Evolutionary conservation across 2,113 vertebrate species (phyloP).

Genomic region (Polyodon spathula): DNA sequence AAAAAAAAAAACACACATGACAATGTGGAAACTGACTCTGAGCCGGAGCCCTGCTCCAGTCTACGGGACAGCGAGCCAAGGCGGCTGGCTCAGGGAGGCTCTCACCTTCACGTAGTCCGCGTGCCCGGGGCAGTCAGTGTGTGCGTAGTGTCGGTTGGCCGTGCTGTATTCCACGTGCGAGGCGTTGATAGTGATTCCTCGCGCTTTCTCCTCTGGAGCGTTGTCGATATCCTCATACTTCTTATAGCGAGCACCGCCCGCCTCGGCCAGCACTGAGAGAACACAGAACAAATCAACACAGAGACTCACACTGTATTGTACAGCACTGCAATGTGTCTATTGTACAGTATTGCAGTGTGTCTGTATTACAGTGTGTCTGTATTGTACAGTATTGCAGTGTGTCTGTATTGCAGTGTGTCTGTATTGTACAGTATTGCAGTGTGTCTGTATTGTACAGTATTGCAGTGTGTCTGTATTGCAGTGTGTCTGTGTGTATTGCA

Average conservation of each 20-base stretch:
- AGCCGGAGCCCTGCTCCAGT: background rate
- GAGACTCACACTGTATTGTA: background rate
- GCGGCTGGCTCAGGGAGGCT: background rate
- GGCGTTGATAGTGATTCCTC: constrained; percentile 86
- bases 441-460: no score
- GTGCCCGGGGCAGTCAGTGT: constrained; percentile 84
- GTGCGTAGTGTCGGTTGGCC: constrained; percentile 76
- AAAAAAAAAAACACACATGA: background rate
- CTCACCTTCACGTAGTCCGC: constrained; percentile 86
- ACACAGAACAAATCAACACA: background rate
- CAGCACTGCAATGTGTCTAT: no score
- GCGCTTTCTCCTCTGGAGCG: constrained; percentile 78
- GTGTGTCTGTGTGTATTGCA: no score
- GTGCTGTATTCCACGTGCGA: constrained; percentile 84
- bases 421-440: no score
- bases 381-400: no score
- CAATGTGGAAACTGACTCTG: background rate
- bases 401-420: no score
- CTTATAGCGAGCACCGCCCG: constrained; percentile 71
- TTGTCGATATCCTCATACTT: constrained; percentile 90
- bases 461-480: no score
- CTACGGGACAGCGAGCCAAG: background rate
- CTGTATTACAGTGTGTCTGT: no score
- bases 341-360: no score
- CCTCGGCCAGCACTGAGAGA: constrained; percentile 64